Percentiles rank a stretch among this genome's conserved stretches.
These are phyloP conservation scores for Crotalus helleri DNA, from an alignment of 2,113 vertebrate species.

Conservation along the genomic window DNA sequence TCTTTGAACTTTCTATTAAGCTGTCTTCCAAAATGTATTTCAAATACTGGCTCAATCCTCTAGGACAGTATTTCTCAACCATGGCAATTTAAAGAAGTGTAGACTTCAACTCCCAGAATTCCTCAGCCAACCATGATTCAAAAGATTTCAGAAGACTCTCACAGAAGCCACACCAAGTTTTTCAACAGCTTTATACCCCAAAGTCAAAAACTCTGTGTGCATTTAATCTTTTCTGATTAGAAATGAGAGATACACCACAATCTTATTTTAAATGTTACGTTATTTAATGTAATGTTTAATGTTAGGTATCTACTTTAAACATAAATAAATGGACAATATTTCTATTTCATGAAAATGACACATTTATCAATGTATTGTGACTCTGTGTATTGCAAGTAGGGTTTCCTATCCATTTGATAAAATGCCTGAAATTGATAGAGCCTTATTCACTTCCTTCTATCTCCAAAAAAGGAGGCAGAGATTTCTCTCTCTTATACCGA, in stretches of 20 bases:
- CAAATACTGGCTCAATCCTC: neutral
- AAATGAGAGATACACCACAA: neutral
- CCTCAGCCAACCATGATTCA: neutral
- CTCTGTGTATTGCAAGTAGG: neutral
- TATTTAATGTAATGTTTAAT: neutral
- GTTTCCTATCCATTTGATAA: neutral
- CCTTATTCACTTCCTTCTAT: neutral
- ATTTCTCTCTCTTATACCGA: neutral
- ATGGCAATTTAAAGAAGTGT: neutral
- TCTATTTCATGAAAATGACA: neutral
- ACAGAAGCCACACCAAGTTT: neutral
- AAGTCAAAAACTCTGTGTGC: neutral
- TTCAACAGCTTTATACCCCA: neutral
- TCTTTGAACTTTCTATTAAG: neutral
- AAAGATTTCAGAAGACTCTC: neutral
- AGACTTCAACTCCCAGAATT: too few relatives aligned
- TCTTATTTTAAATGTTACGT: neutral
- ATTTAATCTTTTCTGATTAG: neutral
- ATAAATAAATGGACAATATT: neutral
- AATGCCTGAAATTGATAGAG: neutral
- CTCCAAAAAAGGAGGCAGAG: neutral
- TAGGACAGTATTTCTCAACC: neutral
- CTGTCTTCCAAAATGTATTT: neutral
- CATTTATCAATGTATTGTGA: neutral
- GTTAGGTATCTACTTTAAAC: neutral